These are phyloP conservation scores for Aphis gossypii DNA, from an alignment of 1,140 invertebrate species.

Conservation along the genomic window DNA sequence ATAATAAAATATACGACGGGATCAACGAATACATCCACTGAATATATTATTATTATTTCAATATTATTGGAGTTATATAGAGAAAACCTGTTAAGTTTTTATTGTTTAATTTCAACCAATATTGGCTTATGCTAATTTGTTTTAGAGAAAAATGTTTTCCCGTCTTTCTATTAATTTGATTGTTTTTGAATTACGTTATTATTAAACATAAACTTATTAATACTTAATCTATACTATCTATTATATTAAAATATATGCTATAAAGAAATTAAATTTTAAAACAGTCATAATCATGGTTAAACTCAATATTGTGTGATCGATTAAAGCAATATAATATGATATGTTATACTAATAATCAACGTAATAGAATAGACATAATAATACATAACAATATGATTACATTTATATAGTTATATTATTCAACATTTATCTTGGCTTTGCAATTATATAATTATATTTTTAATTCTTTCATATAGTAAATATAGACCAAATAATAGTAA, in stretches of 20 bases:
- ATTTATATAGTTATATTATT: background rate
- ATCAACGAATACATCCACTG: background rate
- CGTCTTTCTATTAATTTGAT: background rate
- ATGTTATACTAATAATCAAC: conserved; percentile 14
- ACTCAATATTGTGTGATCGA: conserved; percentile 24
- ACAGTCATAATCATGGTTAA: background rate
- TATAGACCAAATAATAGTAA: background rate
- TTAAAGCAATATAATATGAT: conserved; percentile 8
- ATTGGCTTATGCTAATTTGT: background rate
- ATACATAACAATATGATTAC: background rate
- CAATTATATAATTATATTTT: background rate
- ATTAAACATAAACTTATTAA: background rate
- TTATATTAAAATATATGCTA: background rate
- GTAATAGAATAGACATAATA: conserved; percentile 22
- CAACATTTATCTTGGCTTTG: background rate
- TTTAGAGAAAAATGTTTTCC: background rate
- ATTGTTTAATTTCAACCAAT: background rate
- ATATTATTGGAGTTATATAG: background rate
- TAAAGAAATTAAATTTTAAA: background rate
- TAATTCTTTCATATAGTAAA: background rate
- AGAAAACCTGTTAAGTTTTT: conserved; percentile 11
- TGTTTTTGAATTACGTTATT: background rate
- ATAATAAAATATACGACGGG: background rate
- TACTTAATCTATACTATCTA: background rate
- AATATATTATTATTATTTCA: background rate